Evolutionary conservation across 2,797 vertebrate genomes (phyloP), one percentile per base, ranked within the genome.

Genomic region (Hapalemur alaotrensis): DNA sequence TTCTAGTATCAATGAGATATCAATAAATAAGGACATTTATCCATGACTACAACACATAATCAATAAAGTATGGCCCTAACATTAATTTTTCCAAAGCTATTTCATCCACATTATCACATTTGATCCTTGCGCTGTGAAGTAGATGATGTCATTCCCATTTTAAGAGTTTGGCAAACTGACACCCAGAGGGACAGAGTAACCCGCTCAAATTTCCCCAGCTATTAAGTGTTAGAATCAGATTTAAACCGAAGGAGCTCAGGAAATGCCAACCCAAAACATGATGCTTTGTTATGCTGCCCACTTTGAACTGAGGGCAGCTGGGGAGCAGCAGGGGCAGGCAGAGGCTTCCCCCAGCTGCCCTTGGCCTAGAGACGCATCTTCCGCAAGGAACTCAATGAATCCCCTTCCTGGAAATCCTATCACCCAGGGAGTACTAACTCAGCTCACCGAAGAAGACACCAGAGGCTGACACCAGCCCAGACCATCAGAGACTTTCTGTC

Each of bases 151-250:
- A 54, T 46, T 0, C 38, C 14, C 85, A 52, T 89, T 73, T 87
- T 63, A 89, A 92, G n/a, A 93, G 5, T 30, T 72, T 95, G 84
- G 65, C 59, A 93, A 72, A 91, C 79, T 61, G 25, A 87, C 7
- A 10, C 38, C 48, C 76, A 87, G n/a, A 10, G 7, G 7, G 30
- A 81, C 23, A 73, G 48, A 80, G 17, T 15, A 89, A 86, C n/a
- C 83, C 23, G 52, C 38, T 95, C 57, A 75, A 43, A 73, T 23
- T 91, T 86, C 50, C 38, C 63, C 43, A 32, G 35, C 8, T 81
- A 14, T 23, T 41, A 73, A 52, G 14, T 15, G 9, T 59, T 50
- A 84, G 65, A 67, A 38, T 82, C 52, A 59, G 35, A 32, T 75
- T 91, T 78, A 93, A 61, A 85, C 1, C 35, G n/a, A 54, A 79